Conservation (phyloP, 2,797 vertebrate species). For the Iguana delicatissima region DNA sequence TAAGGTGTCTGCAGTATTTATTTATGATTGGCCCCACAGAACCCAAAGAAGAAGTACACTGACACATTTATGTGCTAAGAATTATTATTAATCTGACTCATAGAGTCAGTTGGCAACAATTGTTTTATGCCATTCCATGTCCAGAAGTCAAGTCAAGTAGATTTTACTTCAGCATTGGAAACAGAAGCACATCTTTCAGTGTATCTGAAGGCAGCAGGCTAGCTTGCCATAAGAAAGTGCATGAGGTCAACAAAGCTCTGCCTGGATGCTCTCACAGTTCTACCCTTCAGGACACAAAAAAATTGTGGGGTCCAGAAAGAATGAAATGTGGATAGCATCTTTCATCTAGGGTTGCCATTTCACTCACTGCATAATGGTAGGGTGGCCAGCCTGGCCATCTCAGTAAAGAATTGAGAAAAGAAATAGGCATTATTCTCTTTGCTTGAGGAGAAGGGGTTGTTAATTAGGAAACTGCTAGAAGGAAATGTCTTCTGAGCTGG, state of each 20-base stretch:
- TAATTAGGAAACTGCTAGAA: slow-evolving; percentile 6
- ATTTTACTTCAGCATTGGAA: neutral
- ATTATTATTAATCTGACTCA: neutral
- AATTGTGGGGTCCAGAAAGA: neutral
- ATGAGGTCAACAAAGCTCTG: neutral
- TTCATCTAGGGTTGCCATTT: neutral
- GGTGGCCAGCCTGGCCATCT: neutral
- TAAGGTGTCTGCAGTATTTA: slow-evolving; percentile 30
- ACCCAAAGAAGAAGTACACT: no score
- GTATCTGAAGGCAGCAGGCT: neutral
- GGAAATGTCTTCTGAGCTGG: neutral
- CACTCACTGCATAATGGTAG: neutral
- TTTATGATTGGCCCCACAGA: no score
- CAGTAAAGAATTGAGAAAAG: neutral
- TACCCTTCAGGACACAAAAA: neutral
- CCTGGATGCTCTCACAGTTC: neutral
- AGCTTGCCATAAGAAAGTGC: no score
- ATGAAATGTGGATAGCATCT: neutral
- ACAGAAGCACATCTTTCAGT: no score
- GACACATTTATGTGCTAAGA: no score
- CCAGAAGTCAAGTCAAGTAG: no score
- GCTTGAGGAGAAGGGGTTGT: neutral
- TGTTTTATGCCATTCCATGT: no score
- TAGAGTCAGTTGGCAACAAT: no score
- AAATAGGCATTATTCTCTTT: neutral